Percentiles rank a stretch among this genome's conserved stretches.
phyloP scores from a whole-genome alignment of 2,797 vertebrate genomes.

The Syngnathus acus region DNA sequence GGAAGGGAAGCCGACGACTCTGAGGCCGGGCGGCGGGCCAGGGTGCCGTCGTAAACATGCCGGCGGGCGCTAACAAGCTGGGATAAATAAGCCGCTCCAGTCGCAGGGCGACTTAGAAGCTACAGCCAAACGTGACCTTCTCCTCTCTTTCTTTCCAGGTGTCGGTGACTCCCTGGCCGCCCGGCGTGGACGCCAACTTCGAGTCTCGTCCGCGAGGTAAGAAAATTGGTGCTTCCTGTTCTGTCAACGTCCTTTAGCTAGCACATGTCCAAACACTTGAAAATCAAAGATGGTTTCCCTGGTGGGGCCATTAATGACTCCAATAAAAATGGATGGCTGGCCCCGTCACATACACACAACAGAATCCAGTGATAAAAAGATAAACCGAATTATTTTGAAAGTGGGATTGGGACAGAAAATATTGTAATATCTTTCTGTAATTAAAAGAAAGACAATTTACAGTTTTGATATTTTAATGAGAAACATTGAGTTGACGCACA shows the following conservation, averaged over 20 bases:
- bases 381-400: too few species aligned
- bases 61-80: neutral
- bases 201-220: neutral
- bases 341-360: too few species aligned
- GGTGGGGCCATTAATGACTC: too few species aligned
- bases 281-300: too few species aligned
- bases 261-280: too few species aligned
- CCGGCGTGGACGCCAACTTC: neutral
- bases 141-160: neutral
- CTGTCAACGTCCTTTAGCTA: neutral
- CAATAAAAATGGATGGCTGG: too few species aligned
- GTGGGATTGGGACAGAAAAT: too few species aligned
- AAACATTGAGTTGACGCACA: too few species aligned
- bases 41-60: neutral
- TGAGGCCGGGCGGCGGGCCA: neutral
- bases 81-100: neutral
- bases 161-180: neutral
- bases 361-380: too few species aligned
- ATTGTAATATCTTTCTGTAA: too few species aligned
- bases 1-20: neutral
- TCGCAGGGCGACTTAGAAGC: neutral
- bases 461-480: too few species aligned
- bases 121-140: neutral
- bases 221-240: neutral
- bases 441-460: too few species aligned